These are phyloP conservation scores for Athetis lepigone DNA, from an alignment of 2,888 invertebrate species.

Conservation along the genomic window DNA sequence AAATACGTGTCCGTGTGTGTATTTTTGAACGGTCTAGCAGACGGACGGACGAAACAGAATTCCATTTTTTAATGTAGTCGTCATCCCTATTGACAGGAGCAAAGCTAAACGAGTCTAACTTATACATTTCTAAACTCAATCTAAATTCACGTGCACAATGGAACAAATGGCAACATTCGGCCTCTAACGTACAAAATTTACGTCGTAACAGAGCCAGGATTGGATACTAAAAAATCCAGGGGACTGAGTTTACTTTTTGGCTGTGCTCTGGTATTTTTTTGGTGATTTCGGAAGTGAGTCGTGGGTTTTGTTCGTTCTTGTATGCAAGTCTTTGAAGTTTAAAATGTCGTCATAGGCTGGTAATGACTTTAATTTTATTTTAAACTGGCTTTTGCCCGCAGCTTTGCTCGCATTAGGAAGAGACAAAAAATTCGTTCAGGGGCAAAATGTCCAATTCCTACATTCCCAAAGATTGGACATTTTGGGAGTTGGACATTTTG, in stretches of 20 bases:
- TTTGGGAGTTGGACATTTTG: too few relatives aligned
- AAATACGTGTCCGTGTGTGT: too few relatives aligned
- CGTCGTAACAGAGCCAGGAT: constrained; percentile 43
- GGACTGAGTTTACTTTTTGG: neutral
- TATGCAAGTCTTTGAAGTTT: neutral
- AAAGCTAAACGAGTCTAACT: constrained; percentile 29
- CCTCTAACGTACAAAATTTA: constrained; percentile 54
- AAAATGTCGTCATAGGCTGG: too few relatives aligned
- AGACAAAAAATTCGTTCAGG: too few relatives aligned
- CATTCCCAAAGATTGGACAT: too few relatives aligned
- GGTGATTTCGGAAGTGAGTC: constrained; percentile 22
- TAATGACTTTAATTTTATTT: too few relatives aligned
- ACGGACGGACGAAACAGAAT: too few relatives aligned
- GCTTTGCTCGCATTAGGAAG: too few relatives aligned
- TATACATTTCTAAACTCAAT: constrained; percentile 56
- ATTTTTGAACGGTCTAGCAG: too few relatives aligned
- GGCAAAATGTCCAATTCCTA: too few relatives aligned
- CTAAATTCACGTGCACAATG: constrained; percentile 52
- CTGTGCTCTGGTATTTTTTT: constrained; percentile 4
- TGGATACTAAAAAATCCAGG: constrained; percentile 41
- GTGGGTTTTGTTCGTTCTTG: neutral
- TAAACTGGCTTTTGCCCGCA: too few relatives aligned
- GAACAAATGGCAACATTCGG: constrained; percentile 44
- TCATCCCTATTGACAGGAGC: constrained; percentile 2
- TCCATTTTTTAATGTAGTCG: too few relatives aligned